Evolutionary conservation across 2,113 vertebrate species (phyloP), one percentile per base, ranked within the genome.

Genomic region (Talpa occidentalis): DNA sequence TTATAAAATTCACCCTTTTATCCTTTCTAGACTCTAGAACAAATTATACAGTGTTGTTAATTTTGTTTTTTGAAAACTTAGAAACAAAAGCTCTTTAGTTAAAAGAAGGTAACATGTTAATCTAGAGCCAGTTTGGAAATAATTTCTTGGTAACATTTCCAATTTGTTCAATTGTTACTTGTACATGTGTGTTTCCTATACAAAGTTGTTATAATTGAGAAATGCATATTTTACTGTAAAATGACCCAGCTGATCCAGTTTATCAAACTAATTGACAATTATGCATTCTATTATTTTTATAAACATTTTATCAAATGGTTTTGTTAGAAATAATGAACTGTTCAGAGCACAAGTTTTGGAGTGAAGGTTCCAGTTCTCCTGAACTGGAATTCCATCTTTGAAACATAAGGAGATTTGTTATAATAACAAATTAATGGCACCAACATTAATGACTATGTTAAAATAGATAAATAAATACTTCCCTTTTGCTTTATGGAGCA

Each of bases 251-350:
- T 86, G 9, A 78, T 60, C 5, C 35, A 72, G 15, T 21, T 93
- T 89, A 89, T 76, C 12, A 73, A 66, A 86, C 52, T 82, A 54
- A 66, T 59, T 73, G 87, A 69, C 22, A 79, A 49, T 72, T 73
- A 52, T 64, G 0, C 4, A 49, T 95, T 87, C 28, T 66, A 69
- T 66, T 49, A 56, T 6, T 77, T 67, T 67, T 76, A 59, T 72
- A 44, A 64, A 3, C 3, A 79, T 90, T 69, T 83, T 44, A 26
- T 67, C 26, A 81, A 26, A 84, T 64, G 21, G 5, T 10, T 82
- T 81, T 82, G 21, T 77, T 94, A 78, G 59, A 79, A 88, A 88
- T 72, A 52, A 24, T 17, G 26, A 74, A 11, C 49, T 64, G 12
- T 59, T 83, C 69, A 22, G 21, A 88, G 24, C 14, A 62, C 10